Evolutionary conservation across 1,140 invertebrate species (phyloP).

Genomic region (Drosophila seguyi): DNA sequence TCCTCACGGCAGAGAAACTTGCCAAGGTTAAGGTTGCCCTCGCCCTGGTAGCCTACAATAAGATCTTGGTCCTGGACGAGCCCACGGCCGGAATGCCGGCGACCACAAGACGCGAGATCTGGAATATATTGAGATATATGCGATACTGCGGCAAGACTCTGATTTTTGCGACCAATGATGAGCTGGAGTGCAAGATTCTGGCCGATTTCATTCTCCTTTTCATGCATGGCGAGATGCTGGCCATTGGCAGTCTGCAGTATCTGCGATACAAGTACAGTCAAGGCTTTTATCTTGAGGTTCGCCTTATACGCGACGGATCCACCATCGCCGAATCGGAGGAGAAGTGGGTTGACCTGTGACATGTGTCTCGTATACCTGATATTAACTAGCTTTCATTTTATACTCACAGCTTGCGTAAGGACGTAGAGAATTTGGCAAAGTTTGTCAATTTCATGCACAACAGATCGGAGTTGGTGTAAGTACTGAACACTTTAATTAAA

Average conservation of each 20-base stretch:
- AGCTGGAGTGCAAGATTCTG: slow-evolving; percentile 97
- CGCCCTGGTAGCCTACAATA: slow-evolving; percentile 65
- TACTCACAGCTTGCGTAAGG: slow-evolving; percentile 61
- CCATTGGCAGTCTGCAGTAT: slow-evolving; percentile 87
- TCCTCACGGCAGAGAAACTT: slow-evolving; percentile 55
- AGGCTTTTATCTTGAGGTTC: slow-evolving; percentile 74
- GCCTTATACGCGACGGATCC: slow-evolving; percentile 61
- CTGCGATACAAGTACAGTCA: slow-evolving; percentile 71
- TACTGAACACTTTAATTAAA: neutral
- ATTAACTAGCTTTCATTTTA: neutral
- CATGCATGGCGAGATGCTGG: slow-evolving; percentile 91
- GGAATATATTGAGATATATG: slow-evolving; percentile 71
- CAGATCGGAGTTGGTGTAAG: slow-evolving; percentile 73
- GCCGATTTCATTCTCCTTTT: slow-evolving; percentile 97
- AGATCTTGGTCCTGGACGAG: slow-evolving; percentile 70
- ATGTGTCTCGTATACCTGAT: neutral
- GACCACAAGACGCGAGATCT: slow-evolving; percentile 67
- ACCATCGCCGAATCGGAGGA: slow-evolving; percentile 58
- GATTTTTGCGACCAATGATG: slow-evolving; percentile 96
- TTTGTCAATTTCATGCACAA: slow-evolving; percentile 74
- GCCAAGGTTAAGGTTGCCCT: slow-evolving; percentile 72
- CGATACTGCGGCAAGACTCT: slow-evolving; percentile 89
- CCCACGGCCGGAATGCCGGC: slow-evolving; percentile 69
- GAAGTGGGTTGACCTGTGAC: slow-evolving; percentile 50
- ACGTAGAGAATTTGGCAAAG: slow-evolving; percentile 70